Conservation (phyloP, 2,797 vertebrate species). For the Ctenosaura bakeri region DNA sequence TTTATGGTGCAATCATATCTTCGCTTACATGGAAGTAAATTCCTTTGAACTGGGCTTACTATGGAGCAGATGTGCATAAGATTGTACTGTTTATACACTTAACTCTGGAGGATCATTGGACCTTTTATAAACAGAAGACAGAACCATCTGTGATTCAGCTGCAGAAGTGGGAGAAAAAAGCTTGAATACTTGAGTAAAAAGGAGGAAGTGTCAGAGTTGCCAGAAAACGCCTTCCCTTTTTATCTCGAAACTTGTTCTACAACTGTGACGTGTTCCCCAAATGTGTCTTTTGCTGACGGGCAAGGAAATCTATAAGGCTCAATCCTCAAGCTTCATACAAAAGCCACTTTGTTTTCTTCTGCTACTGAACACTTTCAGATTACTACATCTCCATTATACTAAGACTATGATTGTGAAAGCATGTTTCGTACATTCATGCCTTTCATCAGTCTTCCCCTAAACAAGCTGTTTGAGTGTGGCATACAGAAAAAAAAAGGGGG, state of each 20-base stretch:
- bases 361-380: neutral
- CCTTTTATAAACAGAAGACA: neutral
- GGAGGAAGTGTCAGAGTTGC: constrained; percentile 27
- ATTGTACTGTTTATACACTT: neutral
- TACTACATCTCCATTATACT: constrained; percentile 5
- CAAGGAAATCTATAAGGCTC: constrained; percentile 20
- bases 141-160: constrained; percentile 20
- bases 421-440: neutral
- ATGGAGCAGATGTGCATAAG: no score
- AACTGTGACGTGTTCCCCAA: constrained; percentile 32
- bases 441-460: constrained; percentile 10
- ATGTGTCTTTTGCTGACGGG: constrained; percentile 27
- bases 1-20: neutral
- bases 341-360: neutral
- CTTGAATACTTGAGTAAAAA: constrained; percentile 10
- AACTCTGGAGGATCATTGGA: neutral
- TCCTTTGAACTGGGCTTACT: neutral
- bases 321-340: constrained; percentile 5
- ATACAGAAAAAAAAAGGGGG: no score
- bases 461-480: neutral
- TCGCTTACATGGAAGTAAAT: neutral
- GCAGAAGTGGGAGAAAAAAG: neutral
- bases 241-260: constrained; percentile 30
- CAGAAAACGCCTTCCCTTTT: constrained; percentile 27
- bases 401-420: neutral